Percentiles rank a stretch among this genome's conserved stretches.
Evolutionary conservation across 2,888 invertebrate species (phyloP).

Genomic region (Cephus pulcher): DNA sequence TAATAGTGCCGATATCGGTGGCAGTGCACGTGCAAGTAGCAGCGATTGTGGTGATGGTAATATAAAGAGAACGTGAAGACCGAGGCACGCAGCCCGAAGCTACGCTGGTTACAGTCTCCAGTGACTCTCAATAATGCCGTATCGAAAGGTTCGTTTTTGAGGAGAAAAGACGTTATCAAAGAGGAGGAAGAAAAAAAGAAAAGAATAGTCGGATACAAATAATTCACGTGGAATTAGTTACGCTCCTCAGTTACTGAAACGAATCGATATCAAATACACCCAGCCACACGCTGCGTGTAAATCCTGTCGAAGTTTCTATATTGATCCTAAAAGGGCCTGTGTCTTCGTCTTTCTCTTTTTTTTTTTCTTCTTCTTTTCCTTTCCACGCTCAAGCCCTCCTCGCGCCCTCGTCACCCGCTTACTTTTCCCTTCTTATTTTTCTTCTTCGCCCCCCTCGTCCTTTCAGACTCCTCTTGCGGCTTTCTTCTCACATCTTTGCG

Average conservation of each 20-base stretch:
- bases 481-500: constrained; percentile 25
- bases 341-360: constrained; percentile 20
- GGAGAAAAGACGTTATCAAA: background rate
- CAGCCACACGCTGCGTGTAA: background rate
- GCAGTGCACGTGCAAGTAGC: background rate
- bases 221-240: background rate
- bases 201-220: background rate
- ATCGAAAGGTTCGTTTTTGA: constrained; percentile 1
- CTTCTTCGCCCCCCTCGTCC: constrained; percentile 2
- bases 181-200: background rate
- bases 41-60: background rate
- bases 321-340: constrained; percentile 28
- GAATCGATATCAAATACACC: background rate
- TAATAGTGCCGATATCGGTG: background rate
- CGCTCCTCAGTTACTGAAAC: background rate
- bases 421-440: constrained; percentile 25
- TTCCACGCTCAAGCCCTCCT: constrained; percentile 16
- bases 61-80: constrained; percentile 31
- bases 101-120: constrained; percentile 46
- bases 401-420: constrained; percentile 16
- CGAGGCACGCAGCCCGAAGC: constrained; percentile 40
- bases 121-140: constrained; percentile 42
- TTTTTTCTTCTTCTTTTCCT: constrained; percentile 22
- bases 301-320: constrained; percentile 13
- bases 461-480: constrained; percentile 15